These are phyloP conservation scores for Parapristionchus giblindavisi DNA, from an alignment of 2,888 invertebrate genomes.

Conservation along the genomic window DNA sequence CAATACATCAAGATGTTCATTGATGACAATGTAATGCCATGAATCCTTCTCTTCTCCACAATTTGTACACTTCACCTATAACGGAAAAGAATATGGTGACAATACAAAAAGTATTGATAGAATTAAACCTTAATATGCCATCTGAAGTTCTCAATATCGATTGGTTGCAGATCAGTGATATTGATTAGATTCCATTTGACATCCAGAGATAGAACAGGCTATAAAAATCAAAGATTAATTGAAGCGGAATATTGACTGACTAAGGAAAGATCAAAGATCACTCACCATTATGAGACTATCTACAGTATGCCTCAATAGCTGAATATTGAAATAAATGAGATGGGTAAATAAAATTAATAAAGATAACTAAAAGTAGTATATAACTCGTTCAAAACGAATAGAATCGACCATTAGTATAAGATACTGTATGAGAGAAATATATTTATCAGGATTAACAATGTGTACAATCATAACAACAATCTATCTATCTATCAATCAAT, in stretches of 20 bases:
- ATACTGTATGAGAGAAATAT: too few species aligned
- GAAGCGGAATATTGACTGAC: too few species aligned
- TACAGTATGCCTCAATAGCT: too few species aligned
- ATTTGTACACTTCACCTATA: slow-evolving; percentile 80
- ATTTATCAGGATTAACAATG: too few species aligned
- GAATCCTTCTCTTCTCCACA: slow-evolving; percentile 86
- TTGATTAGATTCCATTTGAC: slow-evolving; percentile 54
- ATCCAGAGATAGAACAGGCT: slow-evolving; percentile 60
- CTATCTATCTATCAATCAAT: background rate
- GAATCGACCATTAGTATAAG: too few species aligned
- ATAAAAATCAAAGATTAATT: slow-evolving; percentile 33
- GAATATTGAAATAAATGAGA: background rate
- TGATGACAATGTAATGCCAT: slow-evolving; percentile 84
- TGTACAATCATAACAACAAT: too few species aligned
- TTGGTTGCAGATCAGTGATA: slow-evolving; percentile 59
- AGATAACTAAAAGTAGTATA: too few species aligned
- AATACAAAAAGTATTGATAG: background rate
- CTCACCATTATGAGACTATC: too few species aligned
- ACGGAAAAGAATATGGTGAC: background rate
- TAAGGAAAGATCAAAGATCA: too few species aligned
- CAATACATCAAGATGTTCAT: slow-evolving; percentile 67
- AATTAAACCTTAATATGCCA: slow-evolving; percentile 59
- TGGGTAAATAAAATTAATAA: background rate
- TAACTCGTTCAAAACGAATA: too few species aligned
- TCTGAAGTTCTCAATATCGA: slow-evolving; percentile 52